Base-by-base conservation (phyloP, 2,113 vertebrate species). In the Dipodomys ordii region DNA sequence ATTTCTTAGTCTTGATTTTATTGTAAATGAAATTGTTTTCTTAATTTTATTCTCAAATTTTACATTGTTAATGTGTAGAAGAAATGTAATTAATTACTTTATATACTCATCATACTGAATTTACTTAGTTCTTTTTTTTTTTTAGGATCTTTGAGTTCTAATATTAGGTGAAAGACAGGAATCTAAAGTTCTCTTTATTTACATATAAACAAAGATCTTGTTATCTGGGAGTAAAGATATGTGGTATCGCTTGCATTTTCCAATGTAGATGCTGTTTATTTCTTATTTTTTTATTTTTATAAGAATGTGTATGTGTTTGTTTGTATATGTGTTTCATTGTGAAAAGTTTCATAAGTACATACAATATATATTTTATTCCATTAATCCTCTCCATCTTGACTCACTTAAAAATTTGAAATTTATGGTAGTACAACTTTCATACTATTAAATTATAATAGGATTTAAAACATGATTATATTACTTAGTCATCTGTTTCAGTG, bases 371-470 rank as follows among this genome's bases (percentile, higher is more conserved):
- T 49, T 49, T 10, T 49, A 49, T 49, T 49, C 49, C 49, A 49
- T 49, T 2, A 49, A 49, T 49, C 49, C 49, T 12, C 49, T 49
- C 49, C 49, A 49, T 46, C 19, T 71, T 76, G 64, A 89, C 1
- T 57, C 78, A 68, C 86, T 94, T 77, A 39, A 71, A 65, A 46
- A 83, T 68, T 18, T 69, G 2, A 87, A 74, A 71, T 92, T 95
- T 68, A 3, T 49, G 4, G 35, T 39, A 39, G 35, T 72, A 62
- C 28, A 73, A 39, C 3, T 81, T 87, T 53, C 57, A 8, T 81
- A 65, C 69, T 46, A 86, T 64, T 69, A 74, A 16, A 49, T n/a
- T 65, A 2, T 57, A 83, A 64, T 19, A 84, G 7, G 6, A 44
- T 91, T 94, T 74, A 12, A 12, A 67, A 68, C 12, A 53, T 65